phyloP scores from a whole-genome alignment of 2,113 vertebrate genomes.

The Puffinus mauretanicus region DNA sequence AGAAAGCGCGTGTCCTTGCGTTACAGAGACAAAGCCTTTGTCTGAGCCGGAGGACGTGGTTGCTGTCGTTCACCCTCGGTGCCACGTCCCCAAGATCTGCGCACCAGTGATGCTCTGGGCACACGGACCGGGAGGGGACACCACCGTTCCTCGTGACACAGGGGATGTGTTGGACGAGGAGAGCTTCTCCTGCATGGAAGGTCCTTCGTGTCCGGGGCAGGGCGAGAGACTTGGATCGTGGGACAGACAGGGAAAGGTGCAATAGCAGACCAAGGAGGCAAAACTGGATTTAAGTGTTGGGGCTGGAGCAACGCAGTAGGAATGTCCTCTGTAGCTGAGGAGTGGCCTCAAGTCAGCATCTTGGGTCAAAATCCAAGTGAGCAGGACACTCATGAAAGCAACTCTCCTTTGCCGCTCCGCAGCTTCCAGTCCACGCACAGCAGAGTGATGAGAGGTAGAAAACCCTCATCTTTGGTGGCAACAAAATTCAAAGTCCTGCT shows the following conservation, averaged over 20 bases:
- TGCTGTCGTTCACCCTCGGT: not conserved
- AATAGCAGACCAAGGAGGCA: not conserved
- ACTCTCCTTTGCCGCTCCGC: rapidly evolving
- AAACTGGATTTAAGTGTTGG: rapidly evolving
- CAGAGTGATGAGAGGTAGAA: not conserved
- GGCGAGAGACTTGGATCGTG: rapidly evolving
- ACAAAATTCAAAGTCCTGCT: not conserved
- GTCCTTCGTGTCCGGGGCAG: not conserved
- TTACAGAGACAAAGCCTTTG: not conserved
- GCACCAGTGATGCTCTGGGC: not conserved
- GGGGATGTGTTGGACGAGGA: not conserved
- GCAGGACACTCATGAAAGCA: rapidly evolving
- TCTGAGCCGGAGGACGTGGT: not conserved
- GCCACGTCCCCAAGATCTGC: rapidly evolving
- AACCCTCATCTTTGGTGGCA: not conserved
- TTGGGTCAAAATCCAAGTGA: not conserved
- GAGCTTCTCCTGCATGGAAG: not conserved
- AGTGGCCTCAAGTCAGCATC: not conserved
- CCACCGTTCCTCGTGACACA: rapidly evolving
- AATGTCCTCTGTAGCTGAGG: not conserved
- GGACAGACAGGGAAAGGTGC: not conserved
- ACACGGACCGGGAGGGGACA: rapidly evolving
- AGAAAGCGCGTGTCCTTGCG: rapidly evolving
- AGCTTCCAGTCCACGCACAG: rapidly evolving
- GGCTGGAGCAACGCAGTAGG: not conserved